Evolutionary conservation across 2,888 invertebrate species (phyloP).

Genomic region (Smittia aterrima): DNA sequence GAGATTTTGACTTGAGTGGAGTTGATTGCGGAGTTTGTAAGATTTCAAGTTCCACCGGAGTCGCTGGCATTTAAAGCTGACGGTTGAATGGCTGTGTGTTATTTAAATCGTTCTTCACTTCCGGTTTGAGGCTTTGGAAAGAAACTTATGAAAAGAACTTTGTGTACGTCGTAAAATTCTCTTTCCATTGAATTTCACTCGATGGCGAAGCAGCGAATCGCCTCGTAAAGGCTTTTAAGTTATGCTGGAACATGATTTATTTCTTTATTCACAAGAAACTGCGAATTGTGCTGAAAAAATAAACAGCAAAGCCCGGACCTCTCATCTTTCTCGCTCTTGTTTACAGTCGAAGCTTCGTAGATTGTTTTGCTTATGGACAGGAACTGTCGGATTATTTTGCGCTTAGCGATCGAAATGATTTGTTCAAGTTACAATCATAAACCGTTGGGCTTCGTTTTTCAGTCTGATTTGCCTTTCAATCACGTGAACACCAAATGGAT

Average conservation of each 20-base stretch:
- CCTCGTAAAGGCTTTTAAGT: neutral
- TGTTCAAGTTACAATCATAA: neutral
- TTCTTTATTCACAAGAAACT: neutral
- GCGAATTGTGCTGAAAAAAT: neutral
- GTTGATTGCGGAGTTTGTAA: neutral
- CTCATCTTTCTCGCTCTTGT: neutral
- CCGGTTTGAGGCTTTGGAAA: slow-evolving; percentile 4
- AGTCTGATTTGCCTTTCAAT: neutral
- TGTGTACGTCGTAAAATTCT: neutral
- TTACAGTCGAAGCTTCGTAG: neutral
- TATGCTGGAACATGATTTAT: slow-evolving; percentile 27
- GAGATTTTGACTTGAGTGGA: neutral
- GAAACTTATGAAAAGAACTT: slow-evolving; percentile 4
- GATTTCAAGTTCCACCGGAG: neutral
- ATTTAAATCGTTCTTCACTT: slow-evolving; percentile 18
- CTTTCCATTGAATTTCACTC: neutral
- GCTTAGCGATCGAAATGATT: neutral
- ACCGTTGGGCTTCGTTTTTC: slow-evolving; percentile 9
- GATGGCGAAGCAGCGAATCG: neutral
- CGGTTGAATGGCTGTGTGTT: neutral
- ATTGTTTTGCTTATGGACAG: slow-evolving; percentile 23
- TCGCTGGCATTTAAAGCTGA: neutral
- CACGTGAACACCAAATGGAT: neutral
- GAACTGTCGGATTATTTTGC: slow-evolving; percentile 22
- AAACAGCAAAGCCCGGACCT: neutral